Evolutionary conservation across 2,888 invertebrate genomes (phyloP), one percentile per base, ranked within the genome.

Genomic region (Andrena praecox): DNA sequence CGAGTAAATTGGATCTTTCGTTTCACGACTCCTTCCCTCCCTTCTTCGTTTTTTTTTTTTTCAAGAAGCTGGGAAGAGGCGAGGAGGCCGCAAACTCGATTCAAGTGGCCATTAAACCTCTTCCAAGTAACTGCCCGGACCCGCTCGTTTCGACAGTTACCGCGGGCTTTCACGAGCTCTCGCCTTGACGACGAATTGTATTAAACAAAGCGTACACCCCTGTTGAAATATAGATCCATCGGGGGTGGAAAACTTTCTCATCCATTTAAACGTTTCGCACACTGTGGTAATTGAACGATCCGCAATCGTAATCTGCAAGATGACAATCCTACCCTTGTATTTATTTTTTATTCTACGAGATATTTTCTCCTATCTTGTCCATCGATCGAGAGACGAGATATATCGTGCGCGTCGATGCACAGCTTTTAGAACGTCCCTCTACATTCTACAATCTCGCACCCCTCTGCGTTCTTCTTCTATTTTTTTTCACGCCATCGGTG

Each of bases 51-150:
- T 27, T 29, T 31, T 63, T 31, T 63, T 52, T 59, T 7, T 20
- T 71, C 78, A 77, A 67, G 82, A 67, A 59, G 20, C n/a, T 35
- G 50, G 31, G 52, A 64, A 76, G 83, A 84, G 69, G 62, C 71
- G 81, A 85, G 64, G 85, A 80, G 77, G 59, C 85, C 80, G 84
- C 81, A 89, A 88, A 89, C 84, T 89, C 87, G 85, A 87, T 88
- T 88, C 87, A 84, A 89, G 88, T 81, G 81, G 85, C 88, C 87
- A 89, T 89, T 89, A 89, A 89, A 88, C 77, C 87, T 70, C 77
- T 78, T 75, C 80, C 77, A 84, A 83, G 77, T 85, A 89, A 86
- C 87, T 80, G 86, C 73, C 76, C 73, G 79, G 79, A 77, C 84
- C 80, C 52, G 73, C 76, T 85, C 84, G 87, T 87, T 85, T 89